A percentile compares a stretch with the other conserved stretches of the same genome.
Evolutionary conservation across 2,797 vertebrate species (phyloP).

Genomic region (Spondyliosoma cantharus): DNA sequence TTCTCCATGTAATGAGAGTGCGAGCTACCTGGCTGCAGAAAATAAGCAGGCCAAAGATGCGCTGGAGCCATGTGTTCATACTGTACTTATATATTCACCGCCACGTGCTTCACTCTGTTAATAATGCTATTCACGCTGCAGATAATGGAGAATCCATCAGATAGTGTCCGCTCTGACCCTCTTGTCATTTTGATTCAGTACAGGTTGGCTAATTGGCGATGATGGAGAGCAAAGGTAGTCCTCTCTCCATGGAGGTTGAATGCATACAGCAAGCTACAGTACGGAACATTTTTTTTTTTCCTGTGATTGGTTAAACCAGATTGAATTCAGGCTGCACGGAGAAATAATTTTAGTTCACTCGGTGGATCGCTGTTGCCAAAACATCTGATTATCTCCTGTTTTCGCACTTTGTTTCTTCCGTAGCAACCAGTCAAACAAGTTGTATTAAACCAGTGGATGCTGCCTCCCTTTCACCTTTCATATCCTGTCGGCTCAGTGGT

Average conservation of each 20-base stretch:
- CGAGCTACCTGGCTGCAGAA: slow-evolving; percentile 53
- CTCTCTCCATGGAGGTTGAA: slow-evolving; percentile 60
- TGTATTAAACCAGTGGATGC: slow-evolving; percentile 43
- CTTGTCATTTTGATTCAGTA: slow-evolving; percentile 66
- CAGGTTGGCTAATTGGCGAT: slow-evolving; percentile 69
- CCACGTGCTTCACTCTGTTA: slow-evolving; percentile 38
- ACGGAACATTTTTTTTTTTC: slow-evolving; percentile 41
- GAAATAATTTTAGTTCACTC: slow-evolving; percentile 59
- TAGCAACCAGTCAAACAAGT: slow-evolving; percentile 35
- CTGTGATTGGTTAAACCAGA: slow-evolving; percentile 58
- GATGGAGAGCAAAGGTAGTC: slow-evolving; percentile 53
- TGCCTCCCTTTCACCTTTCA: slow-evolving; percentile 51
- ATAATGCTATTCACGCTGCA: slow-evolving; percentile 50
- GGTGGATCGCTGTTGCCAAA: slow-evolving; percentile 47
- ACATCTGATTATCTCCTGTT: slow-evolving; percentile 57
- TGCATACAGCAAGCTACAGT: slow-evolving; percentile 43
- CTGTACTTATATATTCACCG: slow-evolving; percentile 29
- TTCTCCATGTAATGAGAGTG: slow-evolving; percentile 71
- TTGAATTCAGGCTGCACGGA: slow-evolving; percentile 62
- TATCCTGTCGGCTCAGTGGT: slow-evolving; percentile 49
- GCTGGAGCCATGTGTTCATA: slow-evolving; percentile 41
- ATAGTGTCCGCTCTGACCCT: slow-evolving; percentile 63
- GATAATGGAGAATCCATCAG: slow-evolving; percentile 64
- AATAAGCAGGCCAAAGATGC: slow-evolving; percentile 64
- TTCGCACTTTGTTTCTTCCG: slow-evolving; percentile 25